These are phyloP conservation scores for Chaunax sp. DNA, from an alignment of 2,797 vertebrate species.

Conservation along the genomic window DNA sequence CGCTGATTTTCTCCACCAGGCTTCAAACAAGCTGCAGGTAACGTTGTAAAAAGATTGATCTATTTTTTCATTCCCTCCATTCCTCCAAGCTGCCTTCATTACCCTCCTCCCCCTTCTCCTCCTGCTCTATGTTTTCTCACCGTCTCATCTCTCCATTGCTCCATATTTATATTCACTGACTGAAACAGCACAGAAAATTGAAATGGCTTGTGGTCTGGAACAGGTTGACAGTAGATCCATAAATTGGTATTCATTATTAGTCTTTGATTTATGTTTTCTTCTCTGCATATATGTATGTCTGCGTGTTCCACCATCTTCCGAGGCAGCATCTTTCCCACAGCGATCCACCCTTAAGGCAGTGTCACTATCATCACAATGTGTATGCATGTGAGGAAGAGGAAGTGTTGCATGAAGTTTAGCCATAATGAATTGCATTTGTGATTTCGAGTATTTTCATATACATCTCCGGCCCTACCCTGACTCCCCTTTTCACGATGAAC, in stretches of 20 bases:
- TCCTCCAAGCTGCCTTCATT: constrained; percentile 31
- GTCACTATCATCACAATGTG: constrained; percentile 52
- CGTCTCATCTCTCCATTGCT: constrained; percentile 56
- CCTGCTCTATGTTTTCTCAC: constrained; percentile 51
- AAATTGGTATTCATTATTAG: constrained; percentile 48
- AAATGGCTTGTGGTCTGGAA: constrained; percentile 51
- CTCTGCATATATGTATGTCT: constrained; percentile 17
- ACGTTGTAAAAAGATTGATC: constrained; percentile 72
- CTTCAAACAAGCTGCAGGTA: constrained; percentile 82
- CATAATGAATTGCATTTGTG: constrained; percentile 10
- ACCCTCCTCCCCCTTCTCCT: constrained; percentile 32
- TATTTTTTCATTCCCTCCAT: constrained; percentile 58
- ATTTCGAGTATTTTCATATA: constrained; percentile 1
- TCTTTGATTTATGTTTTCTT: constrained; percentile 45
- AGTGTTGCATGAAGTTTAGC: constrained; percentile 40
- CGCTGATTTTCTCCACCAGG: constrained; percentile 69
- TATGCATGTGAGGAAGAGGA: constrained; percentile 49
- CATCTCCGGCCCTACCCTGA: not conserved
- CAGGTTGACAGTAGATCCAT: constrained; percentile 58
- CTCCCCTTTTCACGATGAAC: not conserved
- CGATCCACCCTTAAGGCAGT: constrained; percentile 61
- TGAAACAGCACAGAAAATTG: constrained; percentile 56
- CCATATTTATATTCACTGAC: constrained; percentile 51
- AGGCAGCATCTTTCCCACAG: constrained; percentile 56
- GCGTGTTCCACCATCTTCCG: constrained; percentile 40